Evolutionary conservation across 2,113 vertebrate genomes (phyloP).

Genomic region (Eira barbara): DNA sequence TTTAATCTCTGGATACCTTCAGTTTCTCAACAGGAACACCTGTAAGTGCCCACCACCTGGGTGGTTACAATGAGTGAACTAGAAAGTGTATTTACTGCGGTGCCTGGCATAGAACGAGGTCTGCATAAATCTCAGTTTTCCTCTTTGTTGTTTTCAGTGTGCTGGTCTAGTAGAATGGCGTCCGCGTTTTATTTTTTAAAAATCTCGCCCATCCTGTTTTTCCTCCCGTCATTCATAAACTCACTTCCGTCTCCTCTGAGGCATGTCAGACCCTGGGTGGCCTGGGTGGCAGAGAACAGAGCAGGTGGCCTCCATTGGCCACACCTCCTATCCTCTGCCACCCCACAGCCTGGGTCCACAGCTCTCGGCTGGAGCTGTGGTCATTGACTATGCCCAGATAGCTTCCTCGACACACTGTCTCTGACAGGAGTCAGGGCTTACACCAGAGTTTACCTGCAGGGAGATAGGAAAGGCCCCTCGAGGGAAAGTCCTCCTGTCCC

Average conservation of each 20-base stretch:
- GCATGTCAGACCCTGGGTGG: background rate
- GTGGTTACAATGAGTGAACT: background rate
- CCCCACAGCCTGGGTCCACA: background rate
- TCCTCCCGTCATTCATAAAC: background rate
- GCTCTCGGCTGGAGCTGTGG: background rate
- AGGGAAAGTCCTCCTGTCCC: background rate
- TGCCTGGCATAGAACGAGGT: background rate
- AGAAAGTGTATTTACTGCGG: background rate
- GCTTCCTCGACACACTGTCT: background rate
- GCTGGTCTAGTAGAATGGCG: background rate
- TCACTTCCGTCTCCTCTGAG: background rate
- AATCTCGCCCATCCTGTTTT: background rate
- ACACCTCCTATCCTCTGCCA: background rate
- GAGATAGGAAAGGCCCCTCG: background rate
- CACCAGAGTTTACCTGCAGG: background rate
- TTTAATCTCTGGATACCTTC: background rate
- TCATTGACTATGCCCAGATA: background rate
- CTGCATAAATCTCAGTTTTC: background rate
- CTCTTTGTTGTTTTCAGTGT: background rate
- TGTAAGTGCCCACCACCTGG: background rate
- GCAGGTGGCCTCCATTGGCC: accelerated
- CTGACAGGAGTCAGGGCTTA: background rate
- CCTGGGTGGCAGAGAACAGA: background rate
- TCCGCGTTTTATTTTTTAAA: background rate
- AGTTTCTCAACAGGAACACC: background rate